phyloP scores from a whole-genome alignment of 1,140 invertebrate species.

The Muscidifurax raptorellus region DNA sequence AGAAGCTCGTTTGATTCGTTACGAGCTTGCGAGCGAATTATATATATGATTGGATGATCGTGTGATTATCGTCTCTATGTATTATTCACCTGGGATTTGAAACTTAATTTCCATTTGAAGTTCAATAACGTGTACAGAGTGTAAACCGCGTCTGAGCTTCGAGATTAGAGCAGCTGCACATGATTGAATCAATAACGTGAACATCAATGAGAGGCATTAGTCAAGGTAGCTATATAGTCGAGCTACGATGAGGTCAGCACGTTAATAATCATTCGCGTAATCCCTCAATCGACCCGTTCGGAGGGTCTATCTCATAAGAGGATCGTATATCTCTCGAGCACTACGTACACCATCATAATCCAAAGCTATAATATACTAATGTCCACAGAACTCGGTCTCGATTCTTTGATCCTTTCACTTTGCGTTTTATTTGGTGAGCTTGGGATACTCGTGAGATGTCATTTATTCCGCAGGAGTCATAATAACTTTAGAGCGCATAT shows the following conservation, averaged over 20 bases:
- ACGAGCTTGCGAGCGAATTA: too few relatives aligned
- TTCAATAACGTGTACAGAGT: too few relatives aligned
- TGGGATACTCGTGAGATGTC: too few relatives aligned
- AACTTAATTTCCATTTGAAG: too few relatives aligned
- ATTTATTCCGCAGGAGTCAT: too few relatives aligned
- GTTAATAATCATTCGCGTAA: conserved; percentile 32
- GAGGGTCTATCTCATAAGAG: neutral
- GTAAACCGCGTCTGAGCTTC: neutral
- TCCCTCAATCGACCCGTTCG: conserved; percentile 13
- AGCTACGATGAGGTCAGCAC: conserved; percentile 47
- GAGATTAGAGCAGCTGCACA: neutral
- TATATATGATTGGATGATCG: too few relatives aligned
- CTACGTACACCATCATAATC: neutral
- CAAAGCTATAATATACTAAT: neutral
- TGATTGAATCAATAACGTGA: conserved; percentile 54
- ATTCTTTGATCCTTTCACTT: too few relatives aligned
- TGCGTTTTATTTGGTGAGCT: too few relatives aligned
- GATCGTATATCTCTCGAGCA: neutral
- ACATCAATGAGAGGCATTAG: conserved; percentile 65
- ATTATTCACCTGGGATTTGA: too few relatives aligned
- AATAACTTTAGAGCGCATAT: too few relatives aligned
- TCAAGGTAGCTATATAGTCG: conserved; percentile 56
- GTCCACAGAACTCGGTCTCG: neutral
- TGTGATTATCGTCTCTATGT: too few relatives aligned
- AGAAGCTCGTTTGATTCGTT: too few relatives aligned